Evolutionary conservation across 2,113 vertebrate species (phyloP), one percentile per base, ranked within the genome.

Genomic region (Dolichotis patagonum): DNA sequence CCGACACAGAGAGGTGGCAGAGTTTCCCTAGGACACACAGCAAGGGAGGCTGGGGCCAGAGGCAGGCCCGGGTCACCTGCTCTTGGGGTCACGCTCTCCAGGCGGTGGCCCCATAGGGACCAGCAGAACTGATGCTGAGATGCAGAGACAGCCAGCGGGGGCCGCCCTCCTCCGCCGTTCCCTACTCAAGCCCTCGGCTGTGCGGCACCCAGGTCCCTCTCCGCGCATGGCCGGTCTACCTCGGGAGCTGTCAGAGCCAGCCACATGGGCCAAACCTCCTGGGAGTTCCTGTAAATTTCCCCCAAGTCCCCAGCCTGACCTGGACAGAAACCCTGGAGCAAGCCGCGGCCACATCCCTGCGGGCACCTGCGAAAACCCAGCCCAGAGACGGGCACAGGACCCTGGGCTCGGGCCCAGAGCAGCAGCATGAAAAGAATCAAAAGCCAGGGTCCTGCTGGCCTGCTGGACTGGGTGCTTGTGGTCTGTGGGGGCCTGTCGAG

Each of bases 381-480:
- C 38, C 71, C 71, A 13, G 71, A 43, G 43, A 43, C 2, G 11
- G 71, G 38, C 10, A 3, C 43, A 11, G 38, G 71, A 11, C 13
- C 22, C 71, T 28, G 7, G 16, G 19, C 5, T 17, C 8, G 7
- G 5, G 22, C 22, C 24, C 22, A 75, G 71, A 9, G 35, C 65
- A n/a, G 35, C 35, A 14, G 10, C 16, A 54, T 19, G n/a, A 46
- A 19, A 77, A 46, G 5, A 77, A 30, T 46, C 28, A 28, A 75
- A 28, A 5, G 4, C 56, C 41, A 0, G 52, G 16, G 4, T 7
- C 73, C 52, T 52, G 14, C 8, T 35, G 0, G 5, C 5, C 19
- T 3, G 11, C 1, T 13, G 26, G 28, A 7, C 19, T 3, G n/a
- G 9, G 28, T 2, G 1, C 6, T 41, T 6, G 1, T 1, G 58